Percentiles rank a stretch among this genome's conserved stretches.
phyloP scores from a whole-genome alignment of 2,888 invertebrate genomes.

The Hyposoter dolosus region DNA sequence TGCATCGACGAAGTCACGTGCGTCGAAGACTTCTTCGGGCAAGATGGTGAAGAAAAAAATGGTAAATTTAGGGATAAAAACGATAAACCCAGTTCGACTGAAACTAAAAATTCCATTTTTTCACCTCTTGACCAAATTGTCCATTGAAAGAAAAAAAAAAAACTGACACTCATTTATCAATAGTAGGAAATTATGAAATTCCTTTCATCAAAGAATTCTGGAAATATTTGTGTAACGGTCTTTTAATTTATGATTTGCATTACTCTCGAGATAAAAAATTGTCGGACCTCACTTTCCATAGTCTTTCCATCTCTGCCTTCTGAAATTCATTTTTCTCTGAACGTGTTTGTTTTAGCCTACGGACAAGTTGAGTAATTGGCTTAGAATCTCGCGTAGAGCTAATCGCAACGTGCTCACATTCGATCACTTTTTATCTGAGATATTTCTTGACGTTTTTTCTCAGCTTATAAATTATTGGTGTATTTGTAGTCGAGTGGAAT shows the following conservation, averaged over 20 bases:
- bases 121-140: background rate
- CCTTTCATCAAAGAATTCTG: background rate
- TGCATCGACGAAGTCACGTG: conserved; percentile 41
- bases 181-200: background rate
- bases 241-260: background rate
- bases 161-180: background rate
- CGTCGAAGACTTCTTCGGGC: conserved; percentile 16
- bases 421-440: conserved; percentile 48
- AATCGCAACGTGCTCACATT: conserved; percentile 45
- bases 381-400: conserved; percentile 46
- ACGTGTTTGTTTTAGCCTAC: conserved; percentile 10
- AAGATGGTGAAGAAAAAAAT: background rate
- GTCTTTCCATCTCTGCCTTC: background rate
- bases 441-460: conserved; percentile 40
- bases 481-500: conserved; percentile 13
- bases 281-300: background rate
- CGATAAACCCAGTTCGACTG: background rate
- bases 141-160: background rate
- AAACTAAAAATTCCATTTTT: background rate
- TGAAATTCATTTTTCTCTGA: conserved; percentile 30
- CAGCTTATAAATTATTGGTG: conserved; percentile 32
- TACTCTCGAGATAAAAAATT: background rate
- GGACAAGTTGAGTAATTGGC: conserved; percentile 56
- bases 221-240: background rate
- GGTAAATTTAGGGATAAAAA: background rate